Percentiles rank a stretch among this genome's conserved stretches.
Evolutionary conservation across 64 coral and sea anemone genomes (phyloP).

Genomic region (Montipora capricornis): DNA sequence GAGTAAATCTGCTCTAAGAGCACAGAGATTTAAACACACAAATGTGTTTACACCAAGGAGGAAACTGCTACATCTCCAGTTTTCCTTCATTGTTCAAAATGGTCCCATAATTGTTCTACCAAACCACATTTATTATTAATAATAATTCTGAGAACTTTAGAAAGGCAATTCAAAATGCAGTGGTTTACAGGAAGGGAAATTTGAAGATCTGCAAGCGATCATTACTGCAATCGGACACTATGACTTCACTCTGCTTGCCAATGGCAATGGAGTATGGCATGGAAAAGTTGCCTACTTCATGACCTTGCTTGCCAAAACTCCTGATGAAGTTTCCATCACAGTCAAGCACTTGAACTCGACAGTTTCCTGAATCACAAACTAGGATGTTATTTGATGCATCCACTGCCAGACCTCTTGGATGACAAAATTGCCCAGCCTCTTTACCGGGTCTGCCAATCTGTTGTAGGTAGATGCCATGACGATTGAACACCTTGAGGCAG

Average conservation of each 20-base stretch:
- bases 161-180: background rate
- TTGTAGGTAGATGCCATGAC: conserved; percentile 46
- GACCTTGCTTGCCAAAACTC: conserved; percentile 52
- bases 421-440: conserved; percentile 46
- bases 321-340: conserved; percentile 71
- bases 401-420: conserved; percentile 57
- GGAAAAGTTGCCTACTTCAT: conserved; percentile 48
- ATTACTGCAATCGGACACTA: conserved; percentile 68
- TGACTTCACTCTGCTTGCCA: conserved; percentile 7
- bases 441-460: conserved; percentile 62
- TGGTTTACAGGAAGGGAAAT: conserved; percentile 8
- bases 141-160: too few species aligned
- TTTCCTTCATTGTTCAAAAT: too few species aligned
- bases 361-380: conserved; percentile 73
- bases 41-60: too few species aligned
- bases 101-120: too few species aligned
- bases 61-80: too few species aligned
- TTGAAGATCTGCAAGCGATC: conserved; percentile 60
- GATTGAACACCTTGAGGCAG: conserved; percentile 71
- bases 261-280: conserved; percentile 54
- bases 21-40: too few species aligned
- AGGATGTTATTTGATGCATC: conserved; percentile 61
- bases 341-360: conserved; percentile 67
- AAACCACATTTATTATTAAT: too few species aligned
- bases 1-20: too few species aligned